phyloP scores from a whole-genome alignment of 2,113 vertebrate genomes.

The Microcebus lehilahytsara region DNA sequence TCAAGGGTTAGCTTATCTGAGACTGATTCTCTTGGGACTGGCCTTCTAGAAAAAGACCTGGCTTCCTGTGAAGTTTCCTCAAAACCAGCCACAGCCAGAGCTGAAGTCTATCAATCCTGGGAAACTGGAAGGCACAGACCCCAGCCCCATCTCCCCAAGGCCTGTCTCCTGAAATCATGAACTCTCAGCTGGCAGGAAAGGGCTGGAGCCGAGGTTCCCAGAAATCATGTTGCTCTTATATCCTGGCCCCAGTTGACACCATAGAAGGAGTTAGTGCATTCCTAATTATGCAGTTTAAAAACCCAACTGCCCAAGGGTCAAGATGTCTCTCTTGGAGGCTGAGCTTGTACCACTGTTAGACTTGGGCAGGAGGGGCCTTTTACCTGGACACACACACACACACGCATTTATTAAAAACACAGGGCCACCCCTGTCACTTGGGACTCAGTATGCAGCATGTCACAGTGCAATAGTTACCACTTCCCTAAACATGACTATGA shows the following conservation, averaged over 20 bases:
- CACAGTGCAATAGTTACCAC: background rate
- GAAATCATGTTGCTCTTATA: fast-evolving
- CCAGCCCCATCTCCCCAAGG: background rate
- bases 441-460: background rate
- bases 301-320: background rate
- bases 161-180: background rate
- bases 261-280: too few species aligned
- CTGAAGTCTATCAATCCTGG: too few species aligned
- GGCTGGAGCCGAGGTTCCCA: background rate
- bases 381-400: too few species aligned
- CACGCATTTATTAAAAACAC: background rate
- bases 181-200: background rate
- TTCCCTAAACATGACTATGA: background rate
- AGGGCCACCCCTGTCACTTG: background rate
- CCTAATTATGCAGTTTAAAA: background rate
- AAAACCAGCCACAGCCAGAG: background rate
- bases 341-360: background rate
- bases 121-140: background rate
- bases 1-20: background rate
- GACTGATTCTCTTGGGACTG: background rate
- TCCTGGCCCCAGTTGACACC: background rate
- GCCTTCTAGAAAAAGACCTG: background rate
- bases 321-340: background rate
- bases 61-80: background rate
- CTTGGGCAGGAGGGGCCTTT: background rate